Conservation (phyloP, 23 tunicate genomes). For the Clavelina lepadiformis region DNA sequence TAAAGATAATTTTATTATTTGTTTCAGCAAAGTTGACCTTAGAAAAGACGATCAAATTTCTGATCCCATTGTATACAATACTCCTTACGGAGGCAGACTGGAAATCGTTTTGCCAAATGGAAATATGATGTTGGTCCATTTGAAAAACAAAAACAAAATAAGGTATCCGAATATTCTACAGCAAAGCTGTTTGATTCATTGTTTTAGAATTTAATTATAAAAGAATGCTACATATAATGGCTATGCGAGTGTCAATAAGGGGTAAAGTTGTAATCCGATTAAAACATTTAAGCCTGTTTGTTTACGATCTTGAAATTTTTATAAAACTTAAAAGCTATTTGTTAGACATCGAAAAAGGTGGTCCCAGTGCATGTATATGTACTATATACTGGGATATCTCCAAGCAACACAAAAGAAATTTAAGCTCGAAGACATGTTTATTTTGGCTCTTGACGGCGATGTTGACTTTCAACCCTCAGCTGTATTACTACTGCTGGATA, state of each 20-base stretch:
- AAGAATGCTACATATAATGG: no score
- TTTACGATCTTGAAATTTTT: no score
- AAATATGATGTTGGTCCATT: constrained; percentile 68
- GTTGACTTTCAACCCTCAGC: constrained; percentile 98
- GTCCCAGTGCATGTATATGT: constrained; percentile 99
- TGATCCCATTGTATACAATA: constrained; percentile 70
- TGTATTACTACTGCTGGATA: constrained; percentile 68
- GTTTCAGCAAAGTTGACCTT: constrained; percentile 78
- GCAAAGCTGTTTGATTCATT: neutral
- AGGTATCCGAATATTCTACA: constrained; percentile 23
- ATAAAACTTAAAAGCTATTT: constrained; percentile 4
- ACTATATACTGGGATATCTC: constrained; percentile 93
- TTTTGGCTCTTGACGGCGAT: constrained; percentile 97
- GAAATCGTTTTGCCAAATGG: constrained; percentile 78
- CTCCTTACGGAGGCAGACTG: constrained; percentile 97
- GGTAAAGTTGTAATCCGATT: neutral
- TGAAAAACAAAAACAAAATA: constrained; percentile 87
- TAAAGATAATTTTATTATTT: neutral
- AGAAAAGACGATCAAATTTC: constrained; percentile 63
- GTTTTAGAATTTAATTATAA: no score
- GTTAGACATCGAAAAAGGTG: constrained; percentile 90
- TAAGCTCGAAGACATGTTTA: constrained; percentile 78
- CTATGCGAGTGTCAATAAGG: neutral
- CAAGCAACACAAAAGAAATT: constrained; percentile 71
- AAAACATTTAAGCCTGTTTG: no score